These are phyloP conservation scores for Eunapius fragilis DNA, from an alignment of 37 sponge, comb jelly and placozoan genomes.

Conservation along the genomic window DNA sequence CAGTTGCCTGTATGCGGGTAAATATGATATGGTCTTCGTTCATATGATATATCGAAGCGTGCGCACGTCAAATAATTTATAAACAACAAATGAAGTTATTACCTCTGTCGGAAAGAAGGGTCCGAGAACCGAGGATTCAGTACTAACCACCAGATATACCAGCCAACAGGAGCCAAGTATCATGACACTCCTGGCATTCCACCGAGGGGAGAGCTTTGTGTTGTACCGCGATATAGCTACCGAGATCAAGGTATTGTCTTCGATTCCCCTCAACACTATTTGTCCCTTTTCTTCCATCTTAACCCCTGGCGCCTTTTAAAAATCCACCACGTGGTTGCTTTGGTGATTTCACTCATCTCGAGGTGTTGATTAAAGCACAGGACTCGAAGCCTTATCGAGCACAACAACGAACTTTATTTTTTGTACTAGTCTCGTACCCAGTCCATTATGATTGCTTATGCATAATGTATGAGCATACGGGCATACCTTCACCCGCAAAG, in stretches of 20 bases:
- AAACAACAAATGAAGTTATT: too few relatives aligned
- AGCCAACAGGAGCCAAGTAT: conserved; percentile 20
- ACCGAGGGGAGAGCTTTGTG: background rate
- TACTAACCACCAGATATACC: conserved; percentile 17
- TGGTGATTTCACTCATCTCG: background rate
- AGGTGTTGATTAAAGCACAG: background rate
- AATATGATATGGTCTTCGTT: background rate
- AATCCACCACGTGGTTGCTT: background rate
- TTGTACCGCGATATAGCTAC: background rate
- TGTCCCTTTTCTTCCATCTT: background rate
- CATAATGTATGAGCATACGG: too few relatives aligned
- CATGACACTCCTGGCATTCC: background rate
- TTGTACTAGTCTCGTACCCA: too few relatives aligned
- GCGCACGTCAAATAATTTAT: too few relatives aligned
- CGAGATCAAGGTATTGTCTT: background rate
- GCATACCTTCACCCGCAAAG: too few relatives aligned
- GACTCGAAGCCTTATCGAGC: too few relatives aligned
- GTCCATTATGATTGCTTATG: too few relatives aligned
- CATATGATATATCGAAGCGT: background rate
- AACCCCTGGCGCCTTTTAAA: background rate
- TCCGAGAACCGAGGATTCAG: conserved; percentile 39
- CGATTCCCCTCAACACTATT: background rate
- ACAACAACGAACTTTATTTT: too few relatives aligned
- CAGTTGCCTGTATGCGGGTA: conserved; percentile 16
- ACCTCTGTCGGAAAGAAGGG: conserved; percentile 64